Evolutionary conservation across 1,140 invertebrate species (phyloP), one percentile per base, ranked within the genome.

Genomic region (Lepidostoma basale): DNA sequence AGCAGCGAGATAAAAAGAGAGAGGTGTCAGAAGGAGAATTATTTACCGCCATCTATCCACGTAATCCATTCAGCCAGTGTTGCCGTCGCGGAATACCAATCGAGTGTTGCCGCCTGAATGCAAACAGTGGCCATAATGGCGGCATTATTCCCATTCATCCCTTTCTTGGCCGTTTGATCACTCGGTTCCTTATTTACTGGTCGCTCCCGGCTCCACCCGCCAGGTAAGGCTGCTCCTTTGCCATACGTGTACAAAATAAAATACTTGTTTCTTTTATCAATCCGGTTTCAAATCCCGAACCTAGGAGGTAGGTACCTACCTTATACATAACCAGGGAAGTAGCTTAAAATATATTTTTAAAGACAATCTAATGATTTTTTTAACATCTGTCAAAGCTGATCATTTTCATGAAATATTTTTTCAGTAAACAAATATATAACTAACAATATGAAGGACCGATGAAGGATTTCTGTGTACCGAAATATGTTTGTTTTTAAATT

Each of bases 221-320:
- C 18, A n/a, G 33, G n/a, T 23, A 18, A n/a, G 9, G 16, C 18
- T 23, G 54, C 20, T 45, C 39, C 59, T 65, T 65, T 44, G 49
- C 42, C 66, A 72, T 72, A 72, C 70, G 70, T 72, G 70, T 60
- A 68, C 66, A 47, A 72, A 72, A 72, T 72, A 72, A 72, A 72
- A 72, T 72, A 40, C 70, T 65, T 62, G 66, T 65, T 72, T 72
- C 62, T 60, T 54, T 54, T 54, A 65, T 54, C 8, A 36, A 40
- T 54, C 62, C 30, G 9, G 16, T 44, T 14, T 44, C 40, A 44
- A 44, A 10, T 8, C 16, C 18, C 45, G 9, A 49, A 18, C 45
- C 23, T 26, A n/a, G n/a, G n/a, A n/a, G n/a, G n/a, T n/a, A n/a
- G n/a, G n/a, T n/a, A n/a, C n/a, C n/a, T n/a, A n/a, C n/a, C n/a